Conservation (phyloP, 2,113 vertebrate genomes). For the Sinosuthora webbiana region DNA sequence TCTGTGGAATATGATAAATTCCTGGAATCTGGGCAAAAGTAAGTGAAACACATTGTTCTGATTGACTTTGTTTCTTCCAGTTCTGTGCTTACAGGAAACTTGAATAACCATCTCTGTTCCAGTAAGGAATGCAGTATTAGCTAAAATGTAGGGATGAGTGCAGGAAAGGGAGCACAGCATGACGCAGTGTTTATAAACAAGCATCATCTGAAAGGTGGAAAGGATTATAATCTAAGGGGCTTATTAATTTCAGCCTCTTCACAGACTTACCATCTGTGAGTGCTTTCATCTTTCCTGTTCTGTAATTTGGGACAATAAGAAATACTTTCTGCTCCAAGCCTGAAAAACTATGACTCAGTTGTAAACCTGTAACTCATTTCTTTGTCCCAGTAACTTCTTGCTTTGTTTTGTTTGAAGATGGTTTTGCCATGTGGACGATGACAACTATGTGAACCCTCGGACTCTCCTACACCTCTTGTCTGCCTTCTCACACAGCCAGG, state of each 20-base stretch:
- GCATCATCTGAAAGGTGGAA: neutral
- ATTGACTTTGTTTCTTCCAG: neutral
- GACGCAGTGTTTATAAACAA: neutral
- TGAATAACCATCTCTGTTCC: neutral
- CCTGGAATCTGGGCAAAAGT: constrained; percentile 95
- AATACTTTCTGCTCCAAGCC: neutral
- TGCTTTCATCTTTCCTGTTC: neutral
- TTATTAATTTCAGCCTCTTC: neutral
- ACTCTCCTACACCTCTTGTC: constrained; percentile 84
- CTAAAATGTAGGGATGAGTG: neutral
- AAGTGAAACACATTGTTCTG: constrained; percentile 50
- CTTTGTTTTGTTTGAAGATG: constrained; percentile 75
- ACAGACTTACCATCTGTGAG: neutral
- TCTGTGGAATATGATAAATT: constrained; percentile 98
- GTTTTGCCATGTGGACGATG: constrained; percentile 98
- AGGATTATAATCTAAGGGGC: neutral
- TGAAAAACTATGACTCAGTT: neutral
- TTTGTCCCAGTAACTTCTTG: neutral
- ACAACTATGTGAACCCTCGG: constrained; percentile 90
- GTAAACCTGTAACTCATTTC: neutral
- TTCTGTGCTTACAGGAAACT: neutral
- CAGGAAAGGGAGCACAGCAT: neutral
- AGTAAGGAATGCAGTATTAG: neutral
- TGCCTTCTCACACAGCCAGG: constrained; percentile 89
- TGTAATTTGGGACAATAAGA: neutral